phyloP scores from a whole-genome alignment of 1,140 invertebrate genomes.

The Yoshiicerus persimilis region DNA sequence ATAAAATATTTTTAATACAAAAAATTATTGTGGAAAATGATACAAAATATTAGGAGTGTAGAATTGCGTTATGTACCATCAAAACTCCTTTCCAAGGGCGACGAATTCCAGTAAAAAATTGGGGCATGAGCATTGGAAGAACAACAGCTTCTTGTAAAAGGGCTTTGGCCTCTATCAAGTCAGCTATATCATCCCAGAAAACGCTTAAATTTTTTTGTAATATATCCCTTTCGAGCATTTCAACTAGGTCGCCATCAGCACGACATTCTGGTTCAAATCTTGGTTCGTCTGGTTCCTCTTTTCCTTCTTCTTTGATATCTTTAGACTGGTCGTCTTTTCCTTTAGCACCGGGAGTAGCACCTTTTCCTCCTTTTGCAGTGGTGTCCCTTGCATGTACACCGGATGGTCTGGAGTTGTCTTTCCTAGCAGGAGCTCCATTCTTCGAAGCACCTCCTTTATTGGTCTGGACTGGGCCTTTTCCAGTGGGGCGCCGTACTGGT shows the following conservation, averaged over 20 bases:
- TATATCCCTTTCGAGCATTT: constrained; percentile 95
- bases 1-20: no score
- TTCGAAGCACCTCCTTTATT: neutral
- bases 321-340: constrained; percentile 50
- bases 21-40: no score
- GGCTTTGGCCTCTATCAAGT: constrained; percentile 90
- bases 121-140: constrained; percentile 95
- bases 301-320: constrained; percentile 53
- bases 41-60: no score
- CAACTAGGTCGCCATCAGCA: constrained; percentile 89
- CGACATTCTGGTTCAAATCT: constrained; percentile 82
- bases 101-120: constrained; percentile 93
- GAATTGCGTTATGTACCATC: constrained; percentile 61
- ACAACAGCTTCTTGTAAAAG: constrained; percentile 97
- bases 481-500: neutral
- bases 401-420: constrained; percentile 2
- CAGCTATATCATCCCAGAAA: constrained; percentile 96
- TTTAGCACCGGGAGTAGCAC: neutral
- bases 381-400: neutral
- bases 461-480: neutral
- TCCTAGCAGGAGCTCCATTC: constrained; percentile 1
- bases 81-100: constrained; percentile 91
- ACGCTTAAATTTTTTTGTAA: constrained; percentile 97
- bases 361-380: neutral
- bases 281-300: constrained; percentile 69